Percentiles rank a stretch among this genome's conserved stretches.
Evolutionary conservation across 2,797 vertebrate species (phyloP).

Genomic region (Perodicticus potto): DNA sequence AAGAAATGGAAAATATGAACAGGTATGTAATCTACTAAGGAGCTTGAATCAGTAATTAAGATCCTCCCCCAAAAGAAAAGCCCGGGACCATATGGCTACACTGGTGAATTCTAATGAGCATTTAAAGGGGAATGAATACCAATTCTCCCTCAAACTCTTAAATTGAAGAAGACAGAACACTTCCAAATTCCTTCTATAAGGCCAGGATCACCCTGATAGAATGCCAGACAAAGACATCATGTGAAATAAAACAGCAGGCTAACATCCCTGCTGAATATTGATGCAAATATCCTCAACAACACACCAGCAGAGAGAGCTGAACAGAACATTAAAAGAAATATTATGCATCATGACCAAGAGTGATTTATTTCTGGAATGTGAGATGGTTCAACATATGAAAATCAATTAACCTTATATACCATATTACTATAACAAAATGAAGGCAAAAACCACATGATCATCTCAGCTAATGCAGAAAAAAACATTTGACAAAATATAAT

Average conservation of each 20-base stretch:
- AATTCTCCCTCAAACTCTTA: neutral
- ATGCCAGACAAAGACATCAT: neutral
- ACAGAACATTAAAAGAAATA: neutral
- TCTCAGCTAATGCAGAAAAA: neutral
- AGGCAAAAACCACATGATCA: neutral
- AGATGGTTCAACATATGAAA: neutral
- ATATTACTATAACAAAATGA: neutral
- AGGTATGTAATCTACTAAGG: neutral
- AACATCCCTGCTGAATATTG: neutral
- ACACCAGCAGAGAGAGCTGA: neutral
- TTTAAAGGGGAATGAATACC: neutral
- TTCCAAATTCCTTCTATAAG: neutral
- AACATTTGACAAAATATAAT: neutral
- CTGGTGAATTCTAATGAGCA: neutral
- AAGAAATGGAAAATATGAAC: neutral
- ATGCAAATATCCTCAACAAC: neutral
- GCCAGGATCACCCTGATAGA: neutral
- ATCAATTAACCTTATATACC: neutral
- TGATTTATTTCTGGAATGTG: neutral
- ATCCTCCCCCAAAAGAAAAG: neutral
- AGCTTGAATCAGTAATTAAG: neutral
- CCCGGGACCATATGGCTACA: neutral
- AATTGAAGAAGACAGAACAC: neutral
- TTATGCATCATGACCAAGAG: neutral
- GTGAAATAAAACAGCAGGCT: neutral